Base-by-base conservation (phyloP, 2,888 invertebrate genomes). In the Hypsopygia costalis region DNA sequence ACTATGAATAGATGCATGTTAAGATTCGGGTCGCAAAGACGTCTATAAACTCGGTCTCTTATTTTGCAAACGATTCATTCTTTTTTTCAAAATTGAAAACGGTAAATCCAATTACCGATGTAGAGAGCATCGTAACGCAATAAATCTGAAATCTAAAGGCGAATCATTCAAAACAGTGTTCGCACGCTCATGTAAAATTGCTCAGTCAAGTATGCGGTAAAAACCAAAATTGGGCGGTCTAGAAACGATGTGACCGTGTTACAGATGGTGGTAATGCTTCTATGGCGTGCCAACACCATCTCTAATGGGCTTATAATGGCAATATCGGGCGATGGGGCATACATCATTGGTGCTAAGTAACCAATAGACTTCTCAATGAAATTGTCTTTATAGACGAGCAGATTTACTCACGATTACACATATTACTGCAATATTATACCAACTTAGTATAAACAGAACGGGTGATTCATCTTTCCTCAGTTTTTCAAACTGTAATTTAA, bases 171-270 rank as follows among this genome's bases (percentile, higher is more conserved):
- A 64, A 59, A 61, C 57, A 59, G 64, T 70, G 69, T 81, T 81
- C 75, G 76, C 79, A 77, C 73, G 75, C 69, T 71, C 69, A 65
- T 68, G 64, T 73, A 65, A 77, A 75, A 71, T 68, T 65, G 60
- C 57, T 67, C 60, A 61, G 61, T 69, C 62, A 65, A 71, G 62
- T 69, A 62, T 70, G 68, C 65, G 69, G 75, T 76, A 72, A 75
- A 77, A 75, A 72, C 59, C 55, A 56, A 80, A 82, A 82, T 85
- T 83, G 77, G 83, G 75, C 74, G 72, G 69, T 62, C 62, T 62
- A 76, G 71, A 81, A 82, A 78, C 63, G 68, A 74, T 72, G 81
- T 86, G 82, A 87, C 87, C 87, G 87, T 83, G 86, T 86, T 86
- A 85, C 69, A 66, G 68, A 62, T 68, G 66, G 56, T 63, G 59